phyloP scores from a whole-genome alignment of 2,113 vertebrate species.

The Rhinichthys klamathensis region DNA sequence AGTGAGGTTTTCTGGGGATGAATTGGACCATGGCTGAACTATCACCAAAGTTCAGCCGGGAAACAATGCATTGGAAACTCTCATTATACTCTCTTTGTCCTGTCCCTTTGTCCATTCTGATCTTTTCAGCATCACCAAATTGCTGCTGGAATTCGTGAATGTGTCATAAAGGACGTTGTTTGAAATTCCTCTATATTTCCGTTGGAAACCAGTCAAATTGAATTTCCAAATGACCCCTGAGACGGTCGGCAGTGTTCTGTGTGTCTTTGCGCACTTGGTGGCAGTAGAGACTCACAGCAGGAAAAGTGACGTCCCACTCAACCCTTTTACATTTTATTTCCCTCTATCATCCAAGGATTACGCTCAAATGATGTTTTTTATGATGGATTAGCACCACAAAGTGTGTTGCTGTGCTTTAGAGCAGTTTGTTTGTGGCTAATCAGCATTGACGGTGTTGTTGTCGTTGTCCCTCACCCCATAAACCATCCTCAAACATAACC shows the following conservation, averaged over 20 bases:
- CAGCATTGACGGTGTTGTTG: background rate
- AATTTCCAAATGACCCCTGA: background rate
- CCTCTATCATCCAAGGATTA: slow-evolving; percentile 16
- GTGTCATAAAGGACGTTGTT: background rate
- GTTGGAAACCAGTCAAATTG: background rate
- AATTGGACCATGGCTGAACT: slow-evolving; percentile 46
- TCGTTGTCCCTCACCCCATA: background rate
- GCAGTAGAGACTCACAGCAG: slow-evolving; percentile 70
- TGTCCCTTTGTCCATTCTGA: background rate
- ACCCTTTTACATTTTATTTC: background rate
- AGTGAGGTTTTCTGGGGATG: slow-evolving; percentile 57
- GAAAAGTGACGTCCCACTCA: background rate
- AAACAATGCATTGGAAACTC: slow-evolving; percentile 45
- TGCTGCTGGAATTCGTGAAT: background rate
- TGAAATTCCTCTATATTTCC: background rate
- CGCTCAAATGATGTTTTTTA: slow-evolving; percentile 39
- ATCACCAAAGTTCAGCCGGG: slow-evolving; percentile 52
- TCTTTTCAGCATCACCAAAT: slow-evolving; percentile 1
- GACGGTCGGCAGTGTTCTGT: background rate
- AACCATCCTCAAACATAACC: slow-evolving; percentile 36
- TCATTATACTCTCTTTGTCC: slow-evolving; percentile 56
- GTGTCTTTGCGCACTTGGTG: slow-evolving; percentile 70
- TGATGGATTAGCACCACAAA: slow-evolving; percentile 28
- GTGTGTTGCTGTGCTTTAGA: background rate
- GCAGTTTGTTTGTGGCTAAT: slow-evolving; percentile 47